Evolutionary conservation across 2,888 invertebrate species (phyloP).

Genomic region (Lingula anatina): DNA sequence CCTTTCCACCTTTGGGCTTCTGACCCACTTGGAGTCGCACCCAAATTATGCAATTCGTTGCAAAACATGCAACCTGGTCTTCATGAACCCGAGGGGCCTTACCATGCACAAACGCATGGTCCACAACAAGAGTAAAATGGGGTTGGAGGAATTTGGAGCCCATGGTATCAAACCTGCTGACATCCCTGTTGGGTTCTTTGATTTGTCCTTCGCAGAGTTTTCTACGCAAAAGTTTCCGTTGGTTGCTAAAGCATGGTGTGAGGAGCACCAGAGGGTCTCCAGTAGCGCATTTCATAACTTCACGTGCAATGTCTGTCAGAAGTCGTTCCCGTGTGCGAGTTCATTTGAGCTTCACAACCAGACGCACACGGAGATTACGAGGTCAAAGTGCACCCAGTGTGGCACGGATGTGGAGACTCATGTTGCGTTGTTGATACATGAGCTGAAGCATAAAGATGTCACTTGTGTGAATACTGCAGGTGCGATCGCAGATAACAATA

Average conservation of each 20-base stretch:
- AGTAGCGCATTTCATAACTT: conserved; percentile 42
- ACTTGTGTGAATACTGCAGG: too few species aligned
- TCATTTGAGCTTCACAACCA: conserved; percentile 44
- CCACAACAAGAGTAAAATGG: too few species aligned
- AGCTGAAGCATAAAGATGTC: conserved; percentile 37
- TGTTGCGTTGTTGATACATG: conserved; percentile 32
- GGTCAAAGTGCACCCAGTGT: conserved; percentile 42
- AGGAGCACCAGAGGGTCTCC: conserved; percentile 56
- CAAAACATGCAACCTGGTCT: conserved; percentile 67
- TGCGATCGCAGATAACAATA: conserved; percentile 55
- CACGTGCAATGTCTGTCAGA: conserved; percentile 43
- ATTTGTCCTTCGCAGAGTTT: conserved; percentile 72
- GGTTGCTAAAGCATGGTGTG: conserved; percentile 70
- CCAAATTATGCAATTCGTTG: conserved; percentile 67
- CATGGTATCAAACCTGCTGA: not conserved
- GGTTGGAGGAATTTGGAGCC: not conserved
- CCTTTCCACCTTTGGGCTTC: conserved; percentile 58
- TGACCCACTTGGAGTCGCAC: conserved; percentile 66
- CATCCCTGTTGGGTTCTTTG: conserved; percentile 49
- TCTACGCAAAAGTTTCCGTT: conserved; percentile 74
- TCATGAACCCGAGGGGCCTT: conserved; percentile 66
- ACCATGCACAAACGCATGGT: conserved; percentile 66
- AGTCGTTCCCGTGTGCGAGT: conserved; percentile 48
- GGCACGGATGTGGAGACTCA: conserved; percentile 63
- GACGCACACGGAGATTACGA: conserved; percentile 36